Conservation (phyloP, 1,140 invertebrate genomes). For the Gonioctena quinquepunctata region DNA sequence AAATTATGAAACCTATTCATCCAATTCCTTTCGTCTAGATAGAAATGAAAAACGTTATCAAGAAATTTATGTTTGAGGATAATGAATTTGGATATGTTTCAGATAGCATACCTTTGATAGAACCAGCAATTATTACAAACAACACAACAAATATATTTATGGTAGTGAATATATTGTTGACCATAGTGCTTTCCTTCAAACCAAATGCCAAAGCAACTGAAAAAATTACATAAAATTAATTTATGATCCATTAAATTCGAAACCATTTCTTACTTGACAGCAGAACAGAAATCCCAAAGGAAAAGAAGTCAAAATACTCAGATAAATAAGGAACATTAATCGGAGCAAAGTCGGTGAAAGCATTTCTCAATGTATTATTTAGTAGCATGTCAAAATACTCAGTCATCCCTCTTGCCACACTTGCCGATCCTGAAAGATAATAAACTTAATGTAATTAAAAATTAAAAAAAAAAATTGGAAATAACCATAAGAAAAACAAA, state of each 20-base stretch:
- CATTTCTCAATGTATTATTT: constrained; percentile 63
- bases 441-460: no score
- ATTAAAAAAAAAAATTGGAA: no score
- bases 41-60: no score
- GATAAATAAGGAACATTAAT: constrained; percentile 64
- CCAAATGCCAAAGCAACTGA: constrained; percentile 76
- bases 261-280: constrained; percentile 59
- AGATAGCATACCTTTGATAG: constrained; percentile 71
- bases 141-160: constrained; percentile 83
- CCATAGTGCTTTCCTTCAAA: constrained; percentile 79
- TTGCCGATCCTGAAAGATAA: constrained; percentile 72
- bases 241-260: not conserved
- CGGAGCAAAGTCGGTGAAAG: constrained; percentile 63
- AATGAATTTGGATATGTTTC: no score
- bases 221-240: constrained; percentile 41
- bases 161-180: constrained; percentile 83
- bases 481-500: no score
- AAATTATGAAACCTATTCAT: no score
- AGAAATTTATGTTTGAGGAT: no score
- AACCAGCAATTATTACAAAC: constrained; percentile 81
- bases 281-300: constrained; percentile 63
- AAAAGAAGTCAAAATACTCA: constrained; percentile 72
- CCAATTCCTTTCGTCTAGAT: no score
- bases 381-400: constrained; percentile 72
- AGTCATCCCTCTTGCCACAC: constrained; percentile 80